phyloP scores from a whole-genome alignment of 2,113 vertebrate species.

The Dasypus novemcinctus region DNA sequence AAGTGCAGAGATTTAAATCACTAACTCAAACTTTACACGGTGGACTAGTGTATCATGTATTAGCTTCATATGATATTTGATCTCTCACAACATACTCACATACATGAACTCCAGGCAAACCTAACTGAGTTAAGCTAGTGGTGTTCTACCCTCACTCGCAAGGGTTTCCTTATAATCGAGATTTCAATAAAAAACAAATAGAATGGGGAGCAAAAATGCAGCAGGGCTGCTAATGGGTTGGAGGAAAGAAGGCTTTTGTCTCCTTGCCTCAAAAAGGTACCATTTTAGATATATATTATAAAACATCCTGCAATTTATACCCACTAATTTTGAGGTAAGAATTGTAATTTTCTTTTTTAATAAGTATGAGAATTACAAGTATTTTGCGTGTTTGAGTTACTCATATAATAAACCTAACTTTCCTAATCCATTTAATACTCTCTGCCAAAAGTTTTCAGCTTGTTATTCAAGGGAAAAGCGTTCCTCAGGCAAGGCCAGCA shows the following conservation, averaged over 20 bases:
- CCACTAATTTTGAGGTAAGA: not conserved
- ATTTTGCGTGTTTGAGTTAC: slow-evolving; percentile 24
- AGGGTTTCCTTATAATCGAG: slow-evolving; percentile 23
- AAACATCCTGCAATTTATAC: slow-evolving; percentile 39
- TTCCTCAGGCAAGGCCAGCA: not conserved
- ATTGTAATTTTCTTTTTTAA: slow-evolving; percentile 5
- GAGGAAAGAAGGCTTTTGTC: not conserved
- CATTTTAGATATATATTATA: slow-evolving; percentile 29
- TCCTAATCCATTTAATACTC: not conserved
- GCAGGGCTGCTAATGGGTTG: not conserved
- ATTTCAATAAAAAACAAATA: slow-evolving; percentile 50
- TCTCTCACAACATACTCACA: slow-evolving; percentile 6
- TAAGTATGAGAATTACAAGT: not conserved
- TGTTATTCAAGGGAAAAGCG: slow-evolving; percentile 23
- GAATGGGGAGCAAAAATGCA: not conserved
- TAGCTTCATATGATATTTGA: not conserved
- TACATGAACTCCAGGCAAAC: slow-evolving; percentile 38
- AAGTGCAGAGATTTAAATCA: not conserved
- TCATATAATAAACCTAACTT: not conserved
- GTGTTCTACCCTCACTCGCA: not conserved
- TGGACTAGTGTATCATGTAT: not conserved
- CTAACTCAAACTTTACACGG: not conserved
- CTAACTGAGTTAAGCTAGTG: not conserved
- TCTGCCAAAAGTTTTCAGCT: slow-evolving; percentile 22
- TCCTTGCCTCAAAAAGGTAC: not conserved